Conservation (phyloP, 2,888 invertebrate genomes). For the Epiblema foenella region DNA sequence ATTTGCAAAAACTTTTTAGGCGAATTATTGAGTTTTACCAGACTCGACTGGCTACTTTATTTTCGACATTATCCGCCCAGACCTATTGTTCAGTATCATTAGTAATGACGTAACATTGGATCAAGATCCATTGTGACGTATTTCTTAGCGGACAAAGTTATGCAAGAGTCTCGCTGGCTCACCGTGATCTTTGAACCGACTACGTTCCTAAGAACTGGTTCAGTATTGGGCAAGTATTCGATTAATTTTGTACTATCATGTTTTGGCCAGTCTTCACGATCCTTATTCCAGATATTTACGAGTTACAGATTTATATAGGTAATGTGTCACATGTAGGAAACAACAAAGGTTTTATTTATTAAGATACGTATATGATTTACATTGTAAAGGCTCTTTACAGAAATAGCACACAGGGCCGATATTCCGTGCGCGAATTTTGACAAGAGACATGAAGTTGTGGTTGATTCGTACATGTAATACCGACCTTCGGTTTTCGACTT, state of each 20-base stretch:
- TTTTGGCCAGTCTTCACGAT: background rate
- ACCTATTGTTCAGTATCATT: slow-evolving; percentile 14
- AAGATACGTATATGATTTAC: background rate
- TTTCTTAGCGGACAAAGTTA: slow-evolving; percentile 10
- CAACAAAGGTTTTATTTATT: slow-evolving; percentile 9
- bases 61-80: background rate
- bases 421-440: too few relatives aligned
- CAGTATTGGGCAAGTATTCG: slow-evolving; percentile 3
- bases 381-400: background rate
- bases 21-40: too few relatives aligned
- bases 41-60: too few relatives aligned
- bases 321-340: slow-evolving; percentile 16
- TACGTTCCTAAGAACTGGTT: background rate
- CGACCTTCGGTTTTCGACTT: too few relatives aligned
- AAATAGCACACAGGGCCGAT: too few relatives aligned
- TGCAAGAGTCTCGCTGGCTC: background rate
- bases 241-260: slow-evolving; percentile 17
- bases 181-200: background rate
- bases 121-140: slow-evolving; percentile 21
- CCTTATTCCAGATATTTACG: background rate
- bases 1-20: too few relatives aligned
- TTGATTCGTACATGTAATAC: too few relatives aligned
- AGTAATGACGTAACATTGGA: slow-evolving; percentile 20
- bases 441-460: too few relatives aligned
- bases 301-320: slow-evolving; percentile 18